Evolutionary conservation across 2,113 vertebrate species (phyloP).

Genomic region (Entelurus aequoreus): DNA sequence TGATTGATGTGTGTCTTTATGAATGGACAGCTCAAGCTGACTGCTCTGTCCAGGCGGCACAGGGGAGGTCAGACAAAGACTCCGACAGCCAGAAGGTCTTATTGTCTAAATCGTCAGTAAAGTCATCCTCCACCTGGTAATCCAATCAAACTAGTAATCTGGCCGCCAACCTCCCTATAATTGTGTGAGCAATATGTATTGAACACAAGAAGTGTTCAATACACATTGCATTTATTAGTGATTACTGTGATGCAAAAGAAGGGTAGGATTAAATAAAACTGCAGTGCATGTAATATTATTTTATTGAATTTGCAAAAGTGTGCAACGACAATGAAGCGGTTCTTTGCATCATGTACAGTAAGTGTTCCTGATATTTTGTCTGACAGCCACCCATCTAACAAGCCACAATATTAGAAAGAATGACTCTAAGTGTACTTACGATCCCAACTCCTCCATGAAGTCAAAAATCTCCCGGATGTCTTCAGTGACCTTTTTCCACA

Average conservation of each 20-base stretch:
- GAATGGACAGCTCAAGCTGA: conserved; percentile 19
- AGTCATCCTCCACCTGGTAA: conserved; percentile 31
- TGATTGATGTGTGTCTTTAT: conserved; percentile 7
- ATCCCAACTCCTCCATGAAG: conserved; percentile 89
- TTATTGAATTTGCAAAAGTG: no score
- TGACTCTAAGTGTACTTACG: conserved; percentile 77
- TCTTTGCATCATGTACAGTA: no score
- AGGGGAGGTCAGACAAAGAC: conserved; percentile 2
- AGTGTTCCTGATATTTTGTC: no score
- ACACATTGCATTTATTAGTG: no score
- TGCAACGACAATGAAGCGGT: no score
- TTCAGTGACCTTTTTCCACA: conserved; percentile 90
- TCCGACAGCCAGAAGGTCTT: conserved; percentile 15
- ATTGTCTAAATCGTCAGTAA: conserved; percentile 16
- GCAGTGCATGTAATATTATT: no score
- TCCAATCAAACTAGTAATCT: conserved; percentile 51
- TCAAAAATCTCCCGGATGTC: conserved; percentile 91
- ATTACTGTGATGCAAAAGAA: no score
- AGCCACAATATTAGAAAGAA: not conserved
- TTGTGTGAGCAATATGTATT: not conserved
- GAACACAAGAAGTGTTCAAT: no score
- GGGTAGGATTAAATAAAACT: no score
- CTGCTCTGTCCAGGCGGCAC: not conserved
- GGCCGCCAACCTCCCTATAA: conserved; percentile 1
- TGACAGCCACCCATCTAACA: not conserved